A percentile compares a stretch with the other conserved stretches of the same genome.
These are phyloP conservation scores for Centropyge bicolor DNA, from an alignment of 2,797 vertebrate genomes.

Conservation along the genomic window DNA sequence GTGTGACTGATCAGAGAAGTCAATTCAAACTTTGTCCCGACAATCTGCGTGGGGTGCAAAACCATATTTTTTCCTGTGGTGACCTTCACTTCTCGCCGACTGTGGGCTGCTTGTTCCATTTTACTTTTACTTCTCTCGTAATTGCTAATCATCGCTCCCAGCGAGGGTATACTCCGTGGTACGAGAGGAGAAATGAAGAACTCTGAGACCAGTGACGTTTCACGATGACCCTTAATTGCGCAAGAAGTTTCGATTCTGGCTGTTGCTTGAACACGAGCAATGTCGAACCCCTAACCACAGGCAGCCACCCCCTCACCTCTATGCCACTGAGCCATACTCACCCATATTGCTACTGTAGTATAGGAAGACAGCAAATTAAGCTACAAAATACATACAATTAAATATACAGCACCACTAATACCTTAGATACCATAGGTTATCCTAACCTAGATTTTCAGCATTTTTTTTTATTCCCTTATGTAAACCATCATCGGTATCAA, in stretches of 20 bases:
- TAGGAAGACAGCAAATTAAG: background rate
- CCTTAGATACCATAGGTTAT: too few species aligned
- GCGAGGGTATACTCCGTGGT: conserved; percentile 6
- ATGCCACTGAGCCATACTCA: background rate
- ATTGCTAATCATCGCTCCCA: conserved; percentile 47
- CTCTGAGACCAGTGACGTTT: conserved; percentile 18
- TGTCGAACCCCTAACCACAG: conserved; percentile 33
- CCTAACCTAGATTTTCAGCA: too few species aligned
- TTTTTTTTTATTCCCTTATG: too few species aligned
- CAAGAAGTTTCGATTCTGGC: conserved; percentile 38
- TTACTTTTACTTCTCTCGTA: conserved; percentile 36
- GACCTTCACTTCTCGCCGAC: conserved; percentile 57
- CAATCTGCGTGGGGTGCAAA: conserved; percentile 49
- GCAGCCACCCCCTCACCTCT: background rate
- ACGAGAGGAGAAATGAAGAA: conserved; percentile 11
- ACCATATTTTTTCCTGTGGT: conserved; percentile 69
- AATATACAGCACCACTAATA: background rate
- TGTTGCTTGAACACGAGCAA: background rate
- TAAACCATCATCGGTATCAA: too few species aligned
- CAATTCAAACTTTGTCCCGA: conserved; percentile 47
- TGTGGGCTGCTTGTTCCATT: conserved; percentile 78
- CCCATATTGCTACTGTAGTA: background rate
- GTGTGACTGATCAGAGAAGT: conserved; percentile 65
- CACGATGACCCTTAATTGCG: background rate
- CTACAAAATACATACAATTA: background rate